A percentile compares a stretch with the other conserved stretches of the same genome.
These are phyloP conservation scores for Borostomias antarcticus DNA, from an alignment of 2,797 vertebrate species.

Conservation along the genomic window DNA sequence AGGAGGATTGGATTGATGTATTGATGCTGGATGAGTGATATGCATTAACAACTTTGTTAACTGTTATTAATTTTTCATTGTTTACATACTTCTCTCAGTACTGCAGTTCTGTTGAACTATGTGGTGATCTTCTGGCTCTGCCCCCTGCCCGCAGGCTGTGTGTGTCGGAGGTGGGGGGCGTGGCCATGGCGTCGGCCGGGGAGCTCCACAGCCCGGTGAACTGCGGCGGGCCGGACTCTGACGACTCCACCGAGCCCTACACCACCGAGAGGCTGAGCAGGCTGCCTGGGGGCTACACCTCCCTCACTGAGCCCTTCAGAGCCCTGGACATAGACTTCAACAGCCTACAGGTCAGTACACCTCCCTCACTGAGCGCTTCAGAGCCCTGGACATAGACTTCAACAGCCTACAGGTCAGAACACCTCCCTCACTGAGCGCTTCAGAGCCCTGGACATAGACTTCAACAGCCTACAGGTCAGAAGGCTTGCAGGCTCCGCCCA, in stretches of 20 bases:
- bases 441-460: constrained; percentile 87
- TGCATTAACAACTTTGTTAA: too few species aligned
- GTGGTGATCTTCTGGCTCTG: neutral
- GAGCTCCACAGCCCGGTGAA: constrained; percentile 86
- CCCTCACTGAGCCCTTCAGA: constrained; percentile 87
- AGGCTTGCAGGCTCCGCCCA: too few species aligned
- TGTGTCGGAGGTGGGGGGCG: constrained; percentile 79
- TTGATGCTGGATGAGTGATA: too few species aligned
- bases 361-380: constrained; percentile 86
- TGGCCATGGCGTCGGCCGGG: constrained; percentile 77
- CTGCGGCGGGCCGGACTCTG: constrained; percentile 74
- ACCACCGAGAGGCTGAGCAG: constrained; percentile 93
- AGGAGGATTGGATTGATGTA: too few species aligned
- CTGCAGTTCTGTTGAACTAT: too few species aligned
- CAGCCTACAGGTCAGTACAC: constrained; percentile 80
- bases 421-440: constrained; percentile 84
- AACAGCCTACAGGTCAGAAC: constrained; percentile 85
- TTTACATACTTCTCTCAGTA: too few species aligned
- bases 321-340: constrained; percentile 92
- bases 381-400: constrained; percentile 88
- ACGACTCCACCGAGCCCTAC: constrained; percentile 92
- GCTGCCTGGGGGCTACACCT: constrained; percentile 84
- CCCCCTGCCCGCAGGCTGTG: constrained; percentile 72
- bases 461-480: constrained; percentile 88
- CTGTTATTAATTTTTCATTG: too few species aligned